These are phyloP conservation scores for Formica exsecta DNA, from an alignment of 1,140 invertebrate species.

Conservation along the genomic window DNA sequence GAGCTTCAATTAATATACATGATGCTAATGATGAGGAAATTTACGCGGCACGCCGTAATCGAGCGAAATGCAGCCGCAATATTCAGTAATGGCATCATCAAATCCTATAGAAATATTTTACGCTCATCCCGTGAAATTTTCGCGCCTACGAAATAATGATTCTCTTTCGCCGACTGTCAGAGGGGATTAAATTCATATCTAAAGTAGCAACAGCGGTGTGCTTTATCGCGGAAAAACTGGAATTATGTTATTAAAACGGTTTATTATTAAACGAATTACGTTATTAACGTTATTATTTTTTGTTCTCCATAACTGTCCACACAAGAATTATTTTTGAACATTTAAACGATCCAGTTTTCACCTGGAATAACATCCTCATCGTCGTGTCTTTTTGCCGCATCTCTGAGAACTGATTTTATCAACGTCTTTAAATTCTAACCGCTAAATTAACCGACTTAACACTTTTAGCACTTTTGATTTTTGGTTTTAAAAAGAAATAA, in stretches of 20 bases:
- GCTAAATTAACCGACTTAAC: slow-evolving; percentile 21
- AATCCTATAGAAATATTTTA: slow-evolving; percentile 55
- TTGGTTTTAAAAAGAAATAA: slow-evolving; percentile 11
- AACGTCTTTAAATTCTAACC: slow-evolving; percentile 1
- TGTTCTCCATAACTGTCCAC: not conserved
- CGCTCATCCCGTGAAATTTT: not conserved
- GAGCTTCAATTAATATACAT: slow-evolving; percentile 70
- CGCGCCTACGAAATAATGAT: not conserved
- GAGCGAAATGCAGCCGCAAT: slow-evolving; percentile 68
- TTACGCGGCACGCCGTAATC: slow-evolving; percentile 69
- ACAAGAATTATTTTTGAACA: slow-evolving; percentile 6
- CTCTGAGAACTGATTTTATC: slow-evolving; percentile 16
- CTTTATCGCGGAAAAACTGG: not conserved
- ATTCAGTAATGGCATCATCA: slow-evolving; percentile 53
- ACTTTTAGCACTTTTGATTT: not conserved
- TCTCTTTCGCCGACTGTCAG: not conserved
- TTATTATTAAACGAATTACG: not conserved
- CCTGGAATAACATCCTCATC: not conserved
- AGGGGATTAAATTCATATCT: not conserved
- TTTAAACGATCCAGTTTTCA: not conserved
- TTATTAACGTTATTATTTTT: not conserved
- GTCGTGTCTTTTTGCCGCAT: slow-evolving; percentile 8
- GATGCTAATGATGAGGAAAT: slow-evolving; percentile 75
- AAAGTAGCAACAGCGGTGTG: not conserved
- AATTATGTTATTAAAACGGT: not conserved